phyloP scores from a whole-genome alignment of 2,888 invertebrate genomes.

The Chaitophorus viminalis region DNA sequence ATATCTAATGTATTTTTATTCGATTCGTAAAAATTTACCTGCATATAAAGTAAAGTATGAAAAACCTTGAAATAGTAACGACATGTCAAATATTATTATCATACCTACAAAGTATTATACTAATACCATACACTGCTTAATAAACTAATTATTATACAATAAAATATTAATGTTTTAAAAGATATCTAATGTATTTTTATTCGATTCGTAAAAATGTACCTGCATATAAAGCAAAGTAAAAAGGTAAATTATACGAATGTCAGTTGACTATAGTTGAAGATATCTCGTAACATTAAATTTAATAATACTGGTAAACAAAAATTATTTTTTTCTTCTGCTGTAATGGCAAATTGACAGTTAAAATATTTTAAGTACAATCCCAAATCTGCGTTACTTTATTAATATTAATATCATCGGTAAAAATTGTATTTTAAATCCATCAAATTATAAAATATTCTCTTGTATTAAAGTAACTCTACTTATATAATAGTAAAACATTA shows the following conservation, averaged over 20 bases:
- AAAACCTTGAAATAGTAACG: neutral
- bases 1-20: neutral
- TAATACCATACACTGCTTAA: too few relatives aligned
- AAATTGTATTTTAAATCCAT: neutral
- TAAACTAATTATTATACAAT: neutral
- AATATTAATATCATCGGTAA: neutral
- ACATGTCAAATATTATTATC: neutral
- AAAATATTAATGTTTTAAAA: neutral
- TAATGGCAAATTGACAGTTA: neutral
- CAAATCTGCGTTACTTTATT: neutral
- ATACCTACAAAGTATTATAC: neutral
- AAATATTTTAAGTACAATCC: neutral
- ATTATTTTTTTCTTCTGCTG: neutral
- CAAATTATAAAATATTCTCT: neutral
- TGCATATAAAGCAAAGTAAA: neutral
- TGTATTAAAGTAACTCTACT: neutral
- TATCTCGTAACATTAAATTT: neutral
- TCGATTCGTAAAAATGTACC: neutral
- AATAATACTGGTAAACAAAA: neutral
- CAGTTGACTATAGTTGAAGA: neutral
- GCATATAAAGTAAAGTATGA: too few relatives aligned
- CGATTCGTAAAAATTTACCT: neutral
- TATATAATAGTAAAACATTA: neutral
- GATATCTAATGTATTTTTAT: neutral
- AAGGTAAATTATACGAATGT: neutral